Percentiles rank a stretch among this genome's conserved stretches.
Evolutionary conservation across 2,797 vertebrate genomes (phyloP).

Genomic region (Brotula barbata): DNA sequence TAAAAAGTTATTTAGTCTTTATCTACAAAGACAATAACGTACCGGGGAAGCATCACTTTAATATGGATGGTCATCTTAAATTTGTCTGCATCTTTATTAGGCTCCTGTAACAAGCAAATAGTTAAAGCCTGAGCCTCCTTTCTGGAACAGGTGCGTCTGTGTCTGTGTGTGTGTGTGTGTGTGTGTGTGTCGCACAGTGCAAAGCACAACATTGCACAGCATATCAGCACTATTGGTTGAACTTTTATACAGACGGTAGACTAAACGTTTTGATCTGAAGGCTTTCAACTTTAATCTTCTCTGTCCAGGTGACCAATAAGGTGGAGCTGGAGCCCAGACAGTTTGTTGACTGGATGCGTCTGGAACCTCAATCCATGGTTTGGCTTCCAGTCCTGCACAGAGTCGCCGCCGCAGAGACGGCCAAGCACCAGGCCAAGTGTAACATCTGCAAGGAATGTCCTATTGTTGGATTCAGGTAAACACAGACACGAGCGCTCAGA

Average conservation of each 20-base stretch:
- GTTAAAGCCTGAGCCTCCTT: conserved; percentile 27
- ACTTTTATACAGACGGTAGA: conserved; percentile 38
- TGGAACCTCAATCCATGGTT: conserved; percentile 98
- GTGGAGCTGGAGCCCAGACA: conserved; percentile 91
- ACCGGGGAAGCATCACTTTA: conserved; percentile 32
- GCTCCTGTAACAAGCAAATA: conserved; percentile 41
- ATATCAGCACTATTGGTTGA: conserved; percentile 5
- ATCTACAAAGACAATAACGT: conserved; percentile 40
- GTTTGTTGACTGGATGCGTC: conserved; percentile 95
- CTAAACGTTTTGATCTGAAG: too few species aligned
- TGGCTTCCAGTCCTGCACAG: conserved; percentile 97
- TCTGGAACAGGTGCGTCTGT: not conserved
- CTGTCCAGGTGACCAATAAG: conserved; percentile 88
- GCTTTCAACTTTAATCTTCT: conserved; percentile 14
- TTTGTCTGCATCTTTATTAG: conserved; percentile 58
- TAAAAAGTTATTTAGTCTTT: conserved; percentile 60
- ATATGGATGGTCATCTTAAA: conserved; percentile 53
- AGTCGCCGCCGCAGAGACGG: conserved; percentile 94
- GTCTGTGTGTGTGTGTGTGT: conserved; percentile 33
- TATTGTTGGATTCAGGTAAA: conserved; percentile 95
- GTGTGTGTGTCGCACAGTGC: too few species aligned
- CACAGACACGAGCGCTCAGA: not conserved
- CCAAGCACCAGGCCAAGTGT: conserved; percentile 98
- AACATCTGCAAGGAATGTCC: conserved; percentile 99
- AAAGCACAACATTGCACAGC: conserved; percentile 19